phyloP scores from a whole-genome alignment of 2,888 invertebrate genomes.

The Polydrusus pterygomalis region DNA sequence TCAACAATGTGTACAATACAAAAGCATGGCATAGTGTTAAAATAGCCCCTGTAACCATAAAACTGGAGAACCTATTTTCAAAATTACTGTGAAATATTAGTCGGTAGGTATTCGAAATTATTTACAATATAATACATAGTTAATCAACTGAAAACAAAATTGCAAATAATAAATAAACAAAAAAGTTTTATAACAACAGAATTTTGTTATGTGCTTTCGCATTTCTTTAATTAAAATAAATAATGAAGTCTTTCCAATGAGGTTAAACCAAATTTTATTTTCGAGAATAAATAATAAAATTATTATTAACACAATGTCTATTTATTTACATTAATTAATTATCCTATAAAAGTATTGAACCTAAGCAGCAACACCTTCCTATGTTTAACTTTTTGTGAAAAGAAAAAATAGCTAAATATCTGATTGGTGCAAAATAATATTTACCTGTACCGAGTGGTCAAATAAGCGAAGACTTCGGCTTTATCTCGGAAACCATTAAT shows the following conservation, averaged over 20 bases:
- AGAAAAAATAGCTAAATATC: background rate
- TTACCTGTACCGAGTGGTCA: too few relatives aligned
- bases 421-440: too few relatives aligned
- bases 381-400: background rate
- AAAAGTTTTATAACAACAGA: background rate
- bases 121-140: conserved; percentile 10
- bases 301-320: background rate
- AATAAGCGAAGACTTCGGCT: too few relatives aligned
- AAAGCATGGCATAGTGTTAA: background rate
- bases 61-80: conserved; percentile 9
- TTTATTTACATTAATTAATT: background rate
- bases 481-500: too few relatives aligned
- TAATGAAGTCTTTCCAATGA: background rate
- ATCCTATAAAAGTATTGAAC: background rate
- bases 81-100: background rate
- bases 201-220: too few relatives aligned
- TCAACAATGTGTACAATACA: background rate
- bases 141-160: background rate
- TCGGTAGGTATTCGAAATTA: background rate
- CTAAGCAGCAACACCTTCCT: background rate
- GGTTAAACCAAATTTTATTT: background rate
- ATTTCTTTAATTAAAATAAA: too few relatives aligned
- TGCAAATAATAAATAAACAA: background rate
- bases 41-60: conserved; percentile 2
- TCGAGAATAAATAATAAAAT: background rate